A percentile compares a stretch with the other conserved stretches of the same genome.
phyloP scores from a whole-genome alignment of 2,797 vertebrate species.

The Toxotes lorentzi region DNA sequence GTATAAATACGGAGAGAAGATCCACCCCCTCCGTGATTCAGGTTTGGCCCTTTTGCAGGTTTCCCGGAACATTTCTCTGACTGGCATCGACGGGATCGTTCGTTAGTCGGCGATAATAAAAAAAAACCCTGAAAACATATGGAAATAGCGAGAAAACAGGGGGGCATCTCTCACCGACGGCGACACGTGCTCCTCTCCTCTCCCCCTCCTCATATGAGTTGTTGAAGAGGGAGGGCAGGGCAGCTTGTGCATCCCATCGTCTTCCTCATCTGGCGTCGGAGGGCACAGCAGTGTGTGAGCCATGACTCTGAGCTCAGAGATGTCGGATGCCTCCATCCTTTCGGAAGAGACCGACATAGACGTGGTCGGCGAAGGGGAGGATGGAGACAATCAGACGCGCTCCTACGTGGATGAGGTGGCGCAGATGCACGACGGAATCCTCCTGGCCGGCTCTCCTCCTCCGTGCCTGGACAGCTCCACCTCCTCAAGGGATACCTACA shows the following conservation, averaged over 20 bases:
- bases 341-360: constrained; percentile 97
- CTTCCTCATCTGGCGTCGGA: constrained; percentile 69
- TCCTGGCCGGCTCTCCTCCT: constrained; percentile 84
- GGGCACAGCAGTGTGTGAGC: constrained; percentile 75
- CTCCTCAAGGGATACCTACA: constrained; percentile 84
- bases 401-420: constrained; percentile 87
- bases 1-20: constrained; percentile 85
- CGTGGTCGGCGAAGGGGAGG: constrained; percentile 94
- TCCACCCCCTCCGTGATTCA: constrained; percentile 90
- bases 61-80: constrained; percentile 52
- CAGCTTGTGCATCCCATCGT: constrained; percentile 62
- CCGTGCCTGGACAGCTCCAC: constrained; percentile 81
- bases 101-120: constrained; percentile 18
- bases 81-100: constrained; percentile 59
- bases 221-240: constrained; percentile 76
- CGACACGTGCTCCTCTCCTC: constrained; percentile 69
- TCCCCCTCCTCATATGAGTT: constrained; percentile 76
- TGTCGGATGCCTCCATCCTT: constrained; percentile 94
- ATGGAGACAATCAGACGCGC: constrained; percentile 87
- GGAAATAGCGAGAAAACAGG: constrained; percentile 71
- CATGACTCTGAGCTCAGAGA: constrained; percentile 97
- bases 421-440: constrained; percentile 87
- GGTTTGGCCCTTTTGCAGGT: constrained; percentile 82
- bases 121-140: constrained; percentile 67
- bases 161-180: constrained; percentile 65